A percentile compares a stretch with the other conserved stretches of the same genome.
Evolutionary conservation across 2,888 invertebrate genomes (phyloP).

Genomic region (Strigamia crassipes): DNA sequence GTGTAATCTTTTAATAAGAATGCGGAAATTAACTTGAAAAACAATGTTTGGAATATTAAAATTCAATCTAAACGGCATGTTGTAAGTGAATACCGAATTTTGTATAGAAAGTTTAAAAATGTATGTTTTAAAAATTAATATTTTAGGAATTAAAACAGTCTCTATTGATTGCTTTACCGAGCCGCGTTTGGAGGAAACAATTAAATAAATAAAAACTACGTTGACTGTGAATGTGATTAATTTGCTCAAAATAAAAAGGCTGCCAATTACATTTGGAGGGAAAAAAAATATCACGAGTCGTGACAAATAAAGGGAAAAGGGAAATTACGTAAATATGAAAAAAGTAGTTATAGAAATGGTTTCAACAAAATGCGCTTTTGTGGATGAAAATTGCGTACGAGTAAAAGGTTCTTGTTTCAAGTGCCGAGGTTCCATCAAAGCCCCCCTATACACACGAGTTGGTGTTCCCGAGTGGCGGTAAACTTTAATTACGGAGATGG

Average conservation of each 20-base stretch:
- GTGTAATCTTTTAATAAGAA: too few relatives aligned
- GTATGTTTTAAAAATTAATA: too few relatives aligned
- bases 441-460: neutral
- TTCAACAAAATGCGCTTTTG: slow-evolving; percentile 3
- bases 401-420: slow-evolving; percentile 29
- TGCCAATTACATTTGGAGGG: neutral
- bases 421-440: slow-evolving; percentile 27
- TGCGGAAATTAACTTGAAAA: too few relatives aligned
- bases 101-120: too few relatives aligned
- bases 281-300: neutral
- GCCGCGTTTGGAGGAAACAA: too few relatives aligned
- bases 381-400: slow-evolving; percentile 6
- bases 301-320: neutral
- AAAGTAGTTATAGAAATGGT: neutral
- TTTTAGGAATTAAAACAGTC: too few relatives aligned
- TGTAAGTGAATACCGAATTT: too few relatives aligned
- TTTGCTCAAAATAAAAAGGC: neutral
- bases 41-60: too few relatives aligned
- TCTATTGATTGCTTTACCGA: too few relatives aligned
- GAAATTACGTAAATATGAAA: neutral
- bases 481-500: slow-evolving; percentile 40
- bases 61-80: too few relatives aligned
- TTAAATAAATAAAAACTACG: neutral
- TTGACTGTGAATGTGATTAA: neutral
- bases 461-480: slow-evolving; percentile 33